These are phyloP conservation scores for Spatulosminthurus flaviceps DNA, from an alignment of 2,888 invertebrate species.

Conservation along the genomic window DNA sequence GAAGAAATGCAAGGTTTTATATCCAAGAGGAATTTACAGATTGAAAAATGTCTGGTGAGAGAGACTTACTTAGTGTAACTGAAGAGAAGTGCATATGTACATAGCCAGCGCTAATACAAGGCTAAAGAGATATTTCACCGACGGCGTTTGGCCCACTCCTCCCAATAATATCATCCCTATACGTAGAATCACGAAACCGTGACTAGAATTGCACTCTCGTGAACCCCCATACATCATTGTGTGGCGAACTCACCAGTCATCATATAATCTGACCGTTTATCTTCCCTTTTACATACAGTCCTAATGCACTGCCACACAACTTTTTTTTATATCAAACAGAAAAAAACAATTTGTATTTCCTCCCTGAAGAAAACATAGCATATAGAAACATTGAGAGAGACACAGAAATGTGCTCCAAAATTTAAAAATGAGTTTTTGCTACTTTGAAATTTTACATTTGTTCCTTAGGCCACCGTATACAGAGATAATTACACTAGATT, in stretches of 20 bases:
- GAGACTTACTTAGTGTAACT: neutral
- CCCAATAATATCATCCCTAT: conserved; percentile 19
- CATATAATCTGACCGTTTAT: conserved; percentile 16
- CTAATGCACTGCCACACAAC: too few species aligned
- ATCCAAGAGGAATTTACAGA: neutral
- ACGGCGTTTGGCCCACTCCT: conserved; percentile 15
- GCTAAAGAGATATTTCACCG: neutral
- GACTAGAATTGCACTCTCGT: conserved; percentile 38
- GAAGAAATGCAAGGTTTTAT: too few species aligned
- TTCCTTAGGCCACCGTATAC: too few species aligned
- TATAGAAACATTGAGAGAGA: too few species aligned
- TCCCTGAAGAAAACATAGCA: too few species aligned
- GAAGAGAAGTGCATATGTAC: neutral
- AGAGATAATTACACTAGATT: too few species aligned
- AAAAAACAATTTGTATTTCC: too few species aligned
- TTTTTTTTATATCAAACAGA: too few species aligned
- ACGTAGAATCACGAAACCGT: conserved; percentile 43
- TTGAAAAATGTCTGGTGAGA: neutral
- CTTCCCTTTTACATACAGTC: too few species aligned
- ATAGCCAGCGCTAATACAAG: neutral
- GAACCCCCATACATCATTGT: conserved; percentile 22
- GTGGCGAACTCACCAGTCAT: neutral
- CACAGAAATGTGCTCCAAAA: too few species aligned
- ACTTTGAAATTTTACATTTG: too few species aligned
- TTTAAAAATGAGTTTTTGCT: too few species aligned